Evolutionary conservation across 1,140 invertebrate genomes (phyloP).

Genomic region (Trichonephila inaurata): DNA sequence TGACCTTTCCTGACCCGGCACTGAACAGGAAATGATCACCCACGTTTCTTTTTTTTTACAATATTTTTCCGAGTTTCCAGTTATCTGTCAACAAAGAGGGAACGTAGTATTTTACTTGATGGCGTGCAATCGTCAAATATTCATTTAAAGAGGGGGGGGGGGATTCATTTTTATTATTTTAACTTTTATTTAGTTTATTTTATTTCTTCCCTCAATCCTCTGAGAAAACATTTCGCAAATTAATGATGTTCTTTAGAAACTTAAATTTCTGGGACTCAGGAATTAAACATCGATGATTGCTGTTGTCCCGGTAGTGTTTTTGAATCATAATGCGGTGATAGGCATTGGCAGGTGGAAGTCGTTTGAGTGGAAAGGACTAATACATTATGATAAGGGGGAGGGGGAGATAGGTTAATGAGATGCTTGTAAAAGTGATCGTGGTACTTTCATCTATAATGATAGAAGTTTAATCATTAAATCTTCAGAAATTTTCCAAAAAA

Average conservation of each 20-base stretch:
- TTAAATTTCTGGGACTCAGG: not conserved
- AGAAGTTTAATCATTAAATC: no score
- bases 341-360: not conserved
- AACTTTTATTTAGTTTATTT: not conserved
- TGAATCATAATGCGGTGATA: not conserved
- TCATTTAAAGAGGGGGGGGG: not conserved
- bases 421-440: no score
- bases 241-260: not conserved
- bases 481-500: no score
- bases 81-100: not conserved
- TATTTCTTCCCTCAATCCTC: not conserved
- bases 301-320: not conserved
- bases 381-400: not conserved
- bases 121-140: not conserved
- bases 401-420: no score
- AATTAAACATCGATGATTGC: not conserved
- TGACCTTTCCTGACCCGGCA: constrained; percentile 3
- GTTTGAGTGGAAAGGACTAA: not conserved
- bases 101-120: not conserved
- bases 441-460: no score
- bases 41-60: not conserved
- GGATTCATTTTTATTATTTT: not conserved
- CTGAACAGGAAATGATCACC: constrained; percentile 26
- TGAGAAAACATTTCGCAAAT: constrained; percentile 10
- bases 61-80: not conserved